Evolutionary conservation across 1,140 invertebrate species (phyloP), one percentile per base, ranked within the genome.

Genomic region (Nixonia krombeini): DNA sequence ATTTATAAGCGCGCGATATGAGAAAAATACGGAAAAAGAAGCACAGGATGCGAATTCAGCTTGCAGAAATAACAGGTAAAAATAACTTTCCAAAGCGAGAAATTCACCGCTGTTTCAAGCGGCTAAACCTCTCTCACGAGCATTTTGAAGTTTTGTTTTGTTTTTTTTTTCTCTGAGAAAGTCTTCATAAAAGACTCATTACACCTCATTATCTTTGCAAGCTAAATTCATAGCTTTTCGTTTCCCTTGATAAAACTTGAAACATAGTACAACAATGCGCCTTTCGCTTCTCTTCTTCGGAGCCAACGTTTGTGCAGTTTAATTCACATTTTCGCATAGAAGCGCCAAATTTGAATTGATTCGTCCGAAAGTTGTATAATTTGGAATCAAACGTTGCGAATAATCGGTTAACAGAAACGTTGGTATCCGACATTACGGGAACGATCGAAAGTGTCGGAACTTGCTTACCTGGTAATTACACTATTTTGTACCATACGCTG

Each of bases 181-280:
- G n/a, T n/a, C n/a, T n/a, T n/a, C n/a, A n/a, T n/a, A n/a, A n/a
- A n/a, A n/a, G n/a, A n/a, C n/a, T n/a, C n/a, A n/a, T n/a, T n/a
- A n/a, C n/a, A n/a, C n/a, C n/a, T n/a, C n/a, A n/a, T n/a, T n/a
- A n/a, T n/a, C n/a, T n/a, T n/a, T n/a, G n/a, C n/a, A n/a, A n/a
- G n/a, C n/a, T n/a, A n/a, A 17, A 52, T 28, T 23, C 7, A 4
- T 18, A 40, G 25, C 13, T 70, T 82, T 82, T 85, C 82, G 75
- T 81, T 80, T 82, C 75, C 74, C 75, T 79, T 78, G 81, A 82
- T 76, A 80, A 82, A 81, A 83, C 70, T 79, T 75, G 71, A 78
- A 82, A 80, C 66, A 81, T 77, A 84, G 79, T 83, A 83, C 75
- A 81, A 81, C 37, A 53, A 52, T 63, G 65, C 46, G 41, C 38